Evolutionary conservation across 2,113 vertebrate genomes (phyloP), one percentile per base, ranked within the genome.

Genomic region (Anhinga anhinga): DNA sequence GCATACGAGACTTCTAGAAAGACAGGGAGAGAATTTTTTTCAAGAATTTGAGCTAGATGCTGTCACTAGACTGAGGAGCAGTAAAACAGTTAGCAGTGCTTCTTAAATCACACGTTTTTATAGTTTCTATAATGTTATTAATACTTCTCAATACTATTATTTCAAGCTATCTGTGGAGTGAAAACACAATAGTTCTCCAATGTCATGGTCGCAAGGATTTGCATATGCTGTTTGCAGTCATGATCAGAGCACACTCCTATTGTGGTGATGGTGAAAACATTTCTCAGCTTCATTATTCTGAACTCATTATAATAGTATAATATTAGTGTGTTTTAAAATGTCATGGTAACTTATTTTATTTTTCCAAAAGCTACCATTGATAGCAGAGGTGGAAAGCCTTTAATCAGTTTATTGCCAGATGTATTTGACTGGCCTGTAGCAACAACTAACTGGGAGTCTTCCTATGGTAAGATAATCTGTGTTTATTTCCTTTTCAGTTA

Each of bases 401-500:
- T 99, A 32, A 98, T 99, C 11, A 84, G 40, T 16, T 97, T 99
- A 91, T 93, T 99, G 91, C 97, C 98, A 55, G 95, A 98, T 42
- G 58, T 99, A 55, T 98, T 98, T 69, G 99, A 99, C 13, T 99
- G 99, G 99, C 99, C 99, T 50, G 98, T 99, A 36, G 99, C 99
- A 50, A 96, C 98, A 73, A 97, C 98, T 49, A 72, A 98, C 96
- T 99, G 99, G 99, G 98, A 99, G 10, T 18, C 85, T 56, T 65
- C 30, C 27, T 98, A 98, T 25, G 99, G 99, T 99, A 96, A 94
- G 97, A 50, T 13, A 40, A 53, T 52, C 32, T n/a, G 40, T 34
- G 34, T 70, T 92, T 82, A 53, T 53, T 59, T 85, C 49, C 81
- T 89, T 87, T 80, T 17, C 71, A 26, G 11, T 78, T 70, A 42